Percentiles rank a stretch among this genome's conserved stretches.
Evolutionary conservation across 2,113 vertebrate species (phyloP).

Genomic region (Hydrolagus affinis): DNA sequence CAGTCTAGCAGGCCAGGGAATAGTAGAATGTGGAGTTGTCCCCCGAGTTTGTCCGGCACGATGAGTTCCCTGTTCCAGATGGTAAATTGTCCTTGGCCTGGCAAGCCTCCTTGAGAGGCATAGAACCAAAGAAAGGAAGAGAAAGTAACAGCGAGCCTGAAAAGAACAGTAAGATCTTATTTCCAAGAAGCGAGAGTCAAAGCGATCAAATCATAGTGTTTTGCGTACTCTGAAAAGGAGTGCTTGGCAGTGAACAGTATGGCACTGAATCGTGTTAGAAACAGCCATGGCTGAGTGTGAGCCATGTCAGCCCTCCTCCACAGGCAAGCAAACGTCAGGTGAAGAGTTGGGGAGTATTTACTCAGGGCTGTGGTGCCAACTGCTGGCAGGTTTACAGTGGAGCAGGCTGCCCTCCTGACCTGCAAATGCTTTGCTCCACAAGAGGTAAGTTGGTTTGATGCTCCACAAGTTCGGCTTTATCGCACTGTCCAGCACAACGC

Average conservation of each 20-base stretch:
- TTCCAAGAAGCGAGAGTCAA: not conserved
- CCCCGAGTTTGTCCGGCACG: too few relatives aligned
- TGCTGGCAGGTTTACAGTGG: not conserved
- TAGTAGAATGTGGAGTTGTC: not conserved
- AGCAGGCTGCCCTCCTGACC: not conserved
- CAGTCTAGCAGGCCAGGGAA: not conserved
- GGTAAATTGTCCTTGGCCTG: not conserved
- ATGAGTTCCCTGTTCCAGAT: not conserved
- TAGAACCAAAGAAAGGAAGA: too few relatives aligned
- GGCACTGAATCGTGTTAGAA: too few relatives aligned
- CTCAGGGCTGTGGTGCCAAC: constrained; percentile 11
- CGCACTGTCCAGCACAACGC: not conserved
- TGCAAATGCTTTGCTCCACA: not conserved
- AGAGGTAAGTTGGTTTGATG: not conserved
- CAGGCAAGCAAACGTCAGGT: not conserved
- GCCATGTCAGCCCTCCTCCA: not conserved
- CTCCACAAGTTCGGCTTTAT: not conserved
- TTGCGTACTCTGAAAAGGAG: not conserved
- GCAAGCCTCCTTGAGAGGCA: too few relatives aligned
- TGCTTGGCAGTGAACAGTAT: too few relatives aligned
- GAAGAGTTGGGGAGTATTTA: not conserved
- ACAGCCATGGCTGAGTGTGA: too few relatives aligned
- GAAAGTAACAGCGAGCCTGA: too few relatives aligned
- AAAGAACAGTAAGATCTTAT: not conserved
- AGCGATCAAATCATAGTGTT: not conserved